Conservation (phyloP, 1,140 invertebrate species). For the Agrilus planipennis region DNA sequence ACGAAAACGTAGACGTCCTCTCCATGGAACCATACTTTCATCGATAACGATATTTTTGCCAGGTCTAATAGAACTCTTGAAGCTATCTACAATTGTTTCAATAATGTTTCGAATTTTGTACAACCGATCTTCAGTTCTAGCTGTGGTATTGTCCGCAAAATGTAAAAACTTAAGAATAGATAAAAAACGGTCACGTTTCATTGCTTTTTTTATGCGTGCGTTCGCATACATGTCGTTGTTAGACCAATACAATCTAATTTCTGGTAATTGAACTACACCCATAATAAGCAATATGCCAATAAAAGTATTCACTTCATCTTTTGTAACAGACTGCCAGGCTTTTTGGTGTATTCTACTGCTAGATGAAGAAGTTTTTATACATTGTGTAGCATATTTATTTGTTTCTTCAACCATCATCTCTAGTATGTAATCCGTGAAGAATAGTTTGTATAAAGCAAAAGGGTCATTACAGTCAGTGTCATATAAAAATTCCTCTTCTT, state of each 20-base stretch:
- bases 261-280: conserved; percentile 1
- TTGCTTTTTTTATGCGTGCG: neutral
- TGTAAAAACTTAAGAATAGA: neutral
- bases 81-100: neutral
- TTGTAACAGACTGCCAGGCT: neutral
- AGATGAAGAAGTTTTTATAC: too few relatives aligned
- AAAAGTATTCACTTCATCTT: conserved; percentile 2
- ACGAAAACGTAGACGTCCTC: conserved; percentile 23
- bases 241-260: conserved; percentile 2
- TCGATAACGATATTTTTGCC: conserved; percentile 4
- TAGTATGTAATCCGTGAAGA: too few relatives aligned
- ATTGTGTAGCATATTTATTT: too few relatives aligned
- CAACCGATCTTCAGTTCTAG: conserved; percentile 1
- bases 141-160: conserved; percentile 1
- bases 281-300: neutral
- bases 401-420: too few relatives aligned
- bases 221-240: neutral
- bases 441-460: too few relatives aligned
- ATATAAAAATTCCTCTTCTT: conserved; percentile 3
- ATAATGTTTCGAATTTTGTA: conserved; percentile 5
- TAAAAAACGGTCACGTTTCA: conserved; percentile 5
- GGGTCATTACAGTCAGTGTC: too few relatives aligned
- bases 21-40: conserved; percentile 14
- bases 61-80: neutral
- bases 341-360: too few relatives aligned